phyloP scores from a whole-genome alignment of 2,797 vertebrate species.

The Sebastes itinus region DNA sequence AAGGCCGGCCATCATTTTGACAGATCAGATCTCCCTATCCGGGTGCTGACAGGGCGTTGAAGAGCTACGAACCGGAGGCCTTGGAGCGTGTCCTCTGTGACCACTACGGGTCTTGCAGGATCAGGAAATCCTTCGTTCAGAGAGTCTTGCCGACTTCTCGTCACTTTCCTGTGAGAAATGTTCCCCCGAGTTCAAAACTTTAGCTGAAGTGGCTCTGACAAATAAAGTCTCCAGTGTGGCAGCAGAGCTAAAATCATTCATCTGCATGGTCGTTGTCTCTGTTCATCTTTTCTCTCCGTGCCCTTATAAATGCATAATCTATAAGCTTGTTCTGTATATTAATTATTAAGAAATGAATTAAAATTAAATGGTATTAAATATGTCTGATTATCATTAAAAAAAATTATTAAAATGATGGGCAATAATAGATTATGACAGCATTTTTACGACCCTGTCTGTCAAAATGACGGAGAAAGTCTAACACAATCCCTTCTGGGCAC shows the following conservation, averaged over 20 bases:
- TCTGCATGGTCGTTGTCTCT: background rate
- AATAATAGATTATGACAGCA: background rate
- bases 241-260: background rate
- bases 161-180: background rate
- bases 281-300: background rate
- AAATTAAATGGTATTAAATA: background rate
- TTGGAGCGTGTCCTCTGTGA: background rate
- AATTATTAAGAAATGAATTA: background rate
- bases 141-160: background rate
- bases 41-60: background rate
- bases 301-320: background rate
- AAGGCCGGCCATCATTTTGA: background rate
- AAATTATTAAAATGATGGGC: background rate
- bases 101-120: background rate
- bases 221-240: background rate
- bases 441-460: background rate
- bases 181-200: background rate
- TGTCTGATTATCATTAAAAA: background rate
- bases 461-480: background rate
- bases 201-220: background rate
- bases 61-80: background rate
- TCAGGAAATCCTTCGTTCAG: background rate
- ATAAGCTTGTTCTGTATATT: background rate
- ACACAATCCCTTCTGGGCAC: background rate
- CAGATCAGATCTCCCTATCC: background rate